These are phyloP conservation scores for Heliconius aoede DNA, from an alignment of 2,888 invertebrate species.

Conservation along the genomic window DNA sequence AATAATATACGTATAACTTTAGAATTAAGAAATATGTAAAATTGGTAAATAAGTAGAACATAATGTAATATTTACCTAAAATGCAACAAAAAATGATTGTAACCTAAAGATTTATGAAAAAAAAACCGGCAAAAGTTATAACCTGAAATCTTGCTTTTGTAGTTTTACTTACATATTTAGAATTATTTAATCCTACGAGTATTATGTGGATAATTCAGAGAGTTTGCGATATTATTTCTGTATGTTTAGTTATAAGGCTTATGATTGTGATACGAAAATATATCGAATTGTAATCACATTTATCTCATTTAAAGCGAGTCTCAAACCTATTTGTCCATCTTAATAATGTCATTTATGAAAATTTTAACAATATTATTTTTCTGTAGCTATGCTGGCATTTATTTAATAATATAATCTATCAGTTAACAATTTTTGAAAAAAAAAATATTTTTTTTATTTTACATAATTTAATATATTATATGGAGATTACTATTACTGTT, in stretches of 20 bases:
- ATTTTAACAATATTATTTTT: background rate
- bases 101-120: background rate
- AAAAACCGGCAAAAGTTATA: background rate
- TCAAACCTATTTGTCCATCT: background rate
- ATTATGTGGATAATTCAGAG: conserved; percentile 33
- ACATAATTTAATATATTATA: background rate
- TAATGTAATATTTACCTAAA: background rate
- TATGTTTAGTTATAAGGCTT: conserved; percentile 36
- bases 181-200: conserved; percentile 19
- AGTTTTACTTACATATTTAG: background rate
- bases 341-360: background rate
- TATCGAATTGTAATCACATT: conserved; percentile 18
- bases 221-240: conserved; percentile 30
- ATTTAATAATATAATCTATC: background rate
- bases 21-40: conserved; percentile 28
- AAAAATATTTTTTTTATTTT: background rate
- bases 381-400: background rate
- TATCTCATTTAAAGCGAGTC: background rate
- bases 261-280: conserved; percentile 35
- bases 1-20: conserved; percentile 31
- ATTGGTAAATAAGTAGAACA: conserved; percentile 24
- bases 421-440: too few species aligned
- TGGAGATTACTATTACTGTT: background rate
- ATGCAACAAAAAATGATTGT: background rate
- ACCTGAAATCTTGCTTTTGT: background rate